Evolutionary conservation across 2,888 invertebrate species (phyloP).

Genomic region (Ceramica pisi): DNA sequence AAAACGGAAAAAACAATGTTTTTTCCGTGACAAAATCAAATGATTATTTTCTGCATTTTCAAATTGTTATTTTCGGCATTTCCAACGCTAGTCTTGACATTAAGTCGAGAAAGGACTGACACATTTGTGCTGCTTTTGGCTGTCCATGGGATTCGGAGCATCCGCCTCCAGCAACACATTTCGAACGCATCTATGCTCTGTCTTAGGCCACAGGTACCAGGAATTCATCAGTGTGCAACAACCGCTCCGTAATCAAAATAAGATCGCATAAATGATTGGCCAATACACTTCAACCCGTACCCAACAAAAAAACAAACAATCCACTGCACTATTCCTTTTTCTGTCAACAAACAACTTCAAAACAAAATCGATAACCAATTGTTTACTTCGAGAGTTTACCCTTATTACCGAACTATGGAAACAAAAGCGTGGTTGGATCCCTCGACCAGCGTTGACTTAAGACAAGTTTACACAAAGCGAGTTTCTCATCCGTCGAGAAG

Average conservation of each 20-base stretch:
- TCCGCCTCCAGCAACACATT: no score
- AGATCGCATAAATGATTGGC: not conserved
- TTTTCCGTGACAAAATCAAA: no score
- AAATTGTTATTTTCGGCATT: no score
- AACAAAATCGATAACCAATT: slow-evolving; percentile 1
- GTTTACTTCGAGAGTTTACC: not conserved
- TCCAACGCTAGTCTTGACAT: no score
- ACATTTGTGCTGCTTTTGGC: no score
- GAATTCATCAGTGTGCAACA: no score
- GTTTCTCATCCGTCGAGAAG: not conserved
- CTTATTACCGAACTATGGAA: not conserved
- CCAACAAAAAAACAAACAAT: not conserved
- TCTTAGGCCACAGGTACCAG: not conserved
- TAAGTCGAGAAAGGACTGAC: no score
- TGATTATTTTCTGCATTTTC: no score
- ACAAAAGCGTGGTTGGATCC: not conserved
- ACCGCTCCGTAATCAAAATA: not conserved
- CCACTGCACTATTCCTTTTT: not conserved
- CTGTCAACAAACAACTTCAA: not conserved
- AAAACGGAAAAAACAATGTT: no score
- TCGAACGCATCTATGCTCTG: no score
- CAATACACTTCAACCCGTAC: not conserved
- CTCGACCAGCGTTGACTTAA: not conserved
- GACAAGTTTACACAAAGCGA: not conserved
- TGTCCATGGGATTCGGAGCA: no score